Evolutionary conservation across 2,113 vertebrate species (phyloP).

Genomic region (Oryzias curvinotus): DNA sequence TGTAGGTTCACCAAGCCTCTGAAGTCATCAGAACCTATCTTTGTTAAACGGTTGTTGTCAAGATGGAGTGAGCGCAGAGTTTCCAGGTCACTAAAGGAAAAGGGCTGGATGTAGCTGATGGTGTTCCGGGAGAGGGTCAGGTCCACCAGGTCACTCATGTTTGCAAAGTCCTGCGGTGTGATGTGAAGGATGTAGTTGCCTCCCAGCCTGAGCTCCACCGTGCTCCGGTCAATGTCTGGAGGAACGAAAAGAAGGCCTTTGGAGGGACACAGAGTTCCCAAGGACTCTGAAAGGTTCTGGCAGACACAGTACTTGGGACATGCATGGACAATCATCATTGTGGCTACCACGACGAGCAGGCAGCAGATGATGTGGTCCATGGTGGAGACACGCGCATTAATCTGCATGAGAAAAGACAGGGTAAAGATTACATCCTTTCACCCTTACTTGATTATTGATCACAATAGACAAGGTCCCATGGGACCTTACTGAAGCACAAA

Average conservation of each 20-base stretch:
- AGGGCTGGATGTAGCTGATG: slow-evolving; percentile 92
- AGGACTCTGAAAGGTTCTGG: slow-evolving; percentile 96
- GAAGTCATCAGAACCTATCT: slow-evolving; percentile 90
- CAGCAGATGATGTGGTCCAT: slow-evolving; percentile 96
- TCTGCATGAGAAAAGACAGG: no score
- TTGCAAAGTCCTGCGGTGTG: slow-evolving; percentile 91
- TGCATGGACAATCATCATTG: slow-evolving; percentile 83
- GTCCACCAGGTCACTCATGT: slow-evolving; percentile 97
- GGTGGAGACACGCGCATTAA: slow-evolving; percentile 54
- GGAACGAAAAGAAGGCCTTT: slow-evolving; percentile 97
- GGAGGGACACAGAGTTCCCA: slow-evolving; percentile 94
- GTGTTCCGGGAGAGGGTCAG: slow-evolving; percentile 96
- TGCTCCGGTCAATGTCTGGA: slow-evolving; percentile 89
- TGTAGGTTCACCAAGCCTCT: slow-evolving; percentile 93
- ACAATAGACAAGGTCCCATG: no score
- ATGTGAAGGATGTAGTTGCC: slow-evolving; percentile 97
- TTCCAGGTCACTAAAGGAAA: slow-evolving; percentile 93
- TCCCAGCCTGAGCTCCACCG: slow-evolving; percentile 93
- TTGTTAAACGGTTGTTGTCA: slow-evolving; percentile 91
- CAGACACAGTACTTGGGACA: slow-evolving; percentile 99
- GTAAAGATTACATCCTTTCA: no score
- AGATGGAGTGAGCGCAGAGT: slow-evolving; percentile 95
- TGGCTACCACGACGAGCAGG: slow-evolving; percentile 92
- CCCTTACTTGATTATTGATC: no score
- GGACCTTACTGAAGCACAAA: no score